These are phyloP conservation scores for Zaprionus africanus DNA, from an alignment of 1,140 invertebrate genomes.

Conservation along the genomic window DNA sequence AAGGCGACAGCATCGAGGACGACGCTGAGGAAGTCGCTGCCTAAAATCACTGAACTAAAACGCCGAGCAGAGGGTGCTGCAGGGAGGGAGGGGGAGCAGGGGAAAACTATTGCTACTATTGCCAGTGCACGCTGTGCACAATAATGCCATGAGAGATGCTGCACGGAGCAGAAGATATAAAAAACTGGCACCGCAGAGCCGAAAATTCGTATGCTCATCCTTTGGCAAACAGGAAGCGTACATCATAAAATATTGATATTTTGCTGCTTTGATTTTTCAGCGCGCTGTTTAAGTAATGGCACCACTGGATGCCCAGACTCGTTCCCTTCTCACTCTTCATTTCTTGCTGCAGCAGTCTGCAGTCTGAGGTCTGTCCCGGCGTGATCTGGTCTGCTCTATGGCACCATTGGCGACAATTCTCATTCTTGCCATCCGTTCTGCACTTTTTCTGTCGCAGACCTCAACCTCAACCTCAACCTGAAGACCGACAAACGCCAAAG, in stretches of 20 bases:
- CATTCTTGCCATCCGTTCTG: slow-evolving; percentile 60
- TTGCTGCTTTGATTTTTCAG: slow-evolving; percentile 78
- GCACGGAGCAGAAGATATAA: slow-evolving; percentile 3
- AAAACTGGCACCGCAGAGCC: slow-evolving; percentile 38
- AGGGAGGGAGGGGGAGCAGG: not conserved
- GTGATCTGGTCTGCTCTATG: slow-evolving; percentile 34
- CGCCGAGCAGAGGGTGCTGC: slow-evolving; percentile 40
- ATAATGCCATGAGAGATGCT: slow-evolving; percentile 21
- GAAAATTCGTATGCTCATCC: slow-evolving; percentile 29
- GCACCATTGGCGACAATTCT: slow-evolving; percentile 57
- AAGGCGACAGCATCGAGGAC: slow-evolving; percentile 57
- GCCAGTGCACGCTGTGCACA: slow-evolving; percentile 66
- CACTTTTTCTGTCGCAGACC: slow-evolving; percentile 50
- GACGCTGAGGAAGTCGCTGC: slow-evolving; percentile 63
- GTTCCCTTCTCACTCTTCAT: not conserved
- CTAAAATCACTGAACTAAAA: slow-evolving; percentile 81
- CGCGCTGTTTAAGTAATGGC: slow-evolving; percentile 77
- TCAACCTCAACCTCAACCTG: slow-evolving; percentile 45
- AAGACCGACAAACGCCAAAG: slow-evolving; percentile 67
- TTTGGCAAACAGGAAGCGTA: slow-evolving; percentile 72
- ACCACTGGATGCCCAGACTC: slow-evolving; percentile 30
- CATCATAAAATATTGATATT: slow-evolving; percentile 83
- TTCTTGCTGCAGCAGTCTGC: slow-evolving; percentile 1
- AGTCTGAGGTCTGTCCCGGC: not conserved
- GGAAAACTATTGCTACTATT: slow-evolving; percentile 51